A percentile compares a stretch with the other conserved stretches of the same genome.
These are phyloP conservation scores for Drosophila anomalata DNA, from an alignment of 2,888 invertebrate species.

Conservation along the genomic window DNA sequence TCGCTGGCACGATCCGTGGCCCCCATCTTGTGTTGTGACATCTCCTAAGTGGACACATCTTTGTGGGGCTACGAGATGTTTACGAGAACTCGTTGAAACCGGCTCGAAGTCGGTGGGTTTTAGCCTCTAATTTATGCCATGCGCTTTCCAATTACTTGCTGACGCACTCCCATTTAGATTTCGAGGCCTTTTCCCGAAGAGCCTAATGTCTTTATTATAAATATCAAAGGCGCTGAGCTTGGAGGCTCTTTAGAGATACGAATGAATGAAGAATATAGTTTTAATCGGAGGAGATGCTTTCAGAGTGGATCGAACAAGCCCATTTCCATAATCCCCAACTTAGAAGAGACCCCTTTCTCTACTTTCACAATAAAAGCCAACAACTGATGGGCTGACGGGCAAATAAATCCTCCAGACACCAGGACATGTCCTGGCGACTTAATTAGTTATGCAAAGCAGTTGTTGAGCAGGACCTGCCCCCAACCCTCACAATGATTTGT, in stretches of 20 bases:
- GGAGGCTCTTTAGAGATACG: not conserved
- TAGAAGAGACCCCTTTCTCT: not conserved
- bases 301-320: not conserved
- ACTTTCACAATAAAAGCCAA: not conserved
- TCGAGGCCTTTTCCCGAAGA: slow-evolving; percentile 8
- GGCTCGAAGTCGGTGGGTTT: slow-evolving; percentile 22
- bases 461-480: slow-evolving; percentile 9
- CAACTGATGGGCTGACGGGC: not conserved
- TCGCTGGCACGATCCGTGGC: slow-evolving; percentile 48
- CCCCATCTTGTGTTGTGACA: slow-evolving; percentile 65
- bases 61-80: slow-evolving; percentile 43
- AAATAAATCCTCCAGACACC: slow-evolving; percentile 32
- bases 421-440: slow-evolving; percentile 40
- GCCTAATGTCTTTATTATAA: slow-evolving; percentile 41
- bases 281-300: not conserved
- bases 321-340: slow-evolving; percentile 3
- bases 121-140: slow-evolving; percentile 56
- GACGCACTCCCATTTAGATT: slow-evolving; percentile 67
- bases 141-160: slow-evolving; percentile 61
- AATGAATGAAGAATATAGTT: slow-evolving; percentile 2
- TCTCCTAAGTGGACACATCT: slow-evolving; percentile 63
- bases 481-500: slow-evolving; percentile 61
- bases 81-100: slow-evolving; percentile 58
- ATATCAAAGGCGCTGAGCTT: slow-evolving; percentile 2
- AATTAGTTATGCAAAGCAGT: slow-evolving; percentile 57